These are phyloP conservation scores for Prochilodus magdalenae DNA, from an alignment of 2,113 vertebrate genomes.

Conservation along the genomic window DNA sequence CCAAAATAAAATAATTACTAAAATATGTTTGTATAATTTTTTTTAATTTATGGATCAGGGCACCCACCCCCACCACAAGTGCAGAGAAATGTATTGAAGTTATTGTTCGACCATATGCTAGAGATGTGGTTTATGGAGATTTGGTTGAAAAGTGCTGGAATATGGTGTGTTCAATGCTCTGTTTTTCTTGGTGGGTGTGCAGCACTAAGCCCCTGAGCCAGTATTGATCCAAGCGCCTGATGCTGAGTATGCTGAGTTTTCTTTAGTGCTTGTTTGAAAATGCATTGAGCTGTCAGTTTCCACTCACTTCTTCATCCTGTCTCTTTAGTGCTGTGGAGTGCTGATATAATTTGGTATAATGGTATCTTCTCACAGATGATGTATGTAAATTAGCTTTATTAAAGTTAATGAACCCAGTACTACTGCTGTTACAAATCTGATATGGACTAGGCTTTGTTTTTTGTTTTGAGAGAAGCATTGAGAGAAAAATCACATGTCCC, in stretches of 20 bases:
- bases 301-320: background rate
- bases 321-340: background rate
- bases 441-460: no score
- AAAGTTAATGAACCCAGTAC: no score
- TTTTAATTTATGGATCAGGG: no score
- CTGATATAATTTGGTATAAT: background rate
- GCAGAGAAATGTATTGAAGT: background rate
- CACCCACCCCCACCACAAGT: no score
- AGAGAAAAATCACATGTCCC: no score
- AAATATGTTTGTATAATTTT: no score
- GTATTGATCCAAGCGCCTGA: background rate
- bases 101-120: background rate
- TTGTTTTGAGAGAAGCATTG: no score
- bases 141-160: background rate
- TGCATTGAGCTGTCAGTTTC: background rate
- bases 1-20: no score
- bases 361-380: background rate
- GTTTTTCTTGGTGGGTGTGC: constrained; percentile 6
- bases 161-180: background rate
- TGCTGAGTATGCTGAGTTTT: background rate
- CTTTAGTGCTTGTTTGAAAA: background rate
- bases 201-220: background rate
- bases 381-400: no score
- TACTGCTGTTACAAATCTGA: no score
- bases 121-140: constrained; percentile 1